Base-by-base conservation (phyloP, 2,797 vertebrate species). In the Lacerta viridis region DNA sequence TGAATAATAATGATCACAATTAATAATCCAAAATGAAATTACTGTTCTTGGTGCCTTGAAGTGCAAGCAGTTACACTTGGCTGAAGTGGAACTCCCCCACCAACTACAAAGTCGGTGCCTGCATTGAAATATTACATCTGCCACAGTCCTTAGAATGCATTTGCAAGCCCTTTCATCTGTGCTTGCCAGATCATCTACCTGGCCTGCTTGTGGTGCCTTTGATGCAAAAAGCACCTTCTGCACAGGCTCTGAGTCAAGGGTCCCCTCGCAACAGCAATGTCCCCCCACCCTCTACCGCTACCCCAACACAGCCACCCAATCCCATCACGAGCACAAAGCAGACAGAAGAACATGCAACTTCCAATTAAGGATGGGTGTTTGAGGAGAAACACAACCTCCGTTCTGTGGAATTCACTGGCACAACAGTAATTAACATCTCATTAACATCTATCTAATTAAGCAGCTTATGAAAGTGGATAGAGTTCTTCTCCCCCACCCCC, bases 391-490 rank as follows among this genome's bases (percentile, higher is more conserved):
- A 97, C 96, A 97, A 97, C 97, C 96, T 97, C 95, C 23, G 36
- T 97, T 97, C 96, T 84, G 94, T 96, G 96, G 96, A 96, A 97
- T 97, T 95, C 77, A 69, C 92, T 91, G 95, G 96, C 96, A 97
- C 97, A 97, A 97, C 96, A 97, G 96, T 97, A 97, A 97, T 97
- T 97, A 97, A 97, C 94, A 95, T 97, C 97, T 97, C 97, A 97
- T 97, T 97, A 97, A 97, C 97, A 97, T 97, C 96, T 89, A 94
- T 95, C 96, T 97, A 97, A 97, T 97, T 97, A 97, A 97, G 97
- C 96, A 96, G 96, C 97, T 97, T 97, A 97, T 96, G 96, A 97
- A 97, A 97, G 95, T 95, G 96, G 96, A 92, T 95, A 88, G 95
- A 27, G 8, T 72, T 20, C 36, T n/a, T 46, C n/a, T 41, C 6